phyloP scores from a whole-genome alignment of 2,113 vertebrate genomes.

The Ardeotis arabs region DNA sequence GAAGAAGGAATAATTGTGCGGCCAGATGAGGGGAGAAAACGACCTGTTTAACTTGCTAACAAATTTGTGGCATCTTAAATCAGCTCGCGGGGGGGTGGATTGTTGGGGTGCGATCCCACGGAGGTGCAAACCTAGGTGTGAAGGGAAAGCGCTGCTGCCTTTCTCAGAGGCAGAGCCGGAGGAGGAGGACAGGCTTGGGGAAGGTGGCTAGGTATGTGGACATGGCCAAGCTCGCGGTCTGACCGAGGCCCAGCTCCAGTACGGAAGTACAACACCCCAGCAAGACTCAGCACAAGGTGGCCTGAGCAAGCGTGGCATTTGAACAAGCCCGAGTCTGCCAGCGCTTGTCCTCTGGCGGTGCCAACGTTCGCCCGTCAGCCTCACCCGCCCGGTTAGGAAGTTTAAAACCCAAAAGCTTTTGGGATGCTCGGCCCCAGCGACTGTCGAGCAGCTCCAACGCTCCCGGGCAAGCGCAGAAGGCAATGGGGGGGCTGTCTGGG shows the following conservation, averaged over 20 bases:
- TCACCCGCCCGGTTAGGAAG: neutral
- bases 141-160: neutral
- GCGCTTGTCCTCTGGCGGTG: neutral
- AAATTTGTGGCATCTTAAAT: neutral
- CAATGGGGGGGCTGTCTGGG: neutral
- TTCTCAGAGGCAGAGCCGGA: neutral
- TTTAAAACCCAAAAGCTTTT: neutral
- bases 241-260: neutral
- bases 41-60: neutral
- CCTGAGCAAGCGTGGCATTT: neutral
- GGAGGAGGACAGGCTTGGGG: neutral
- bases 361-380: neutral
- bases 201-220: neutral
- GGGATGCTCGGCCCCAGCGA: neutral
- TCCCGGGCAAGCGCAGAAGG: neutral
- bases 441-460: neutral
- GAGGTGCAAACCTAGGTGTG: neutral
- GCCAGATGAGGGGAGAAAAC: neutral
- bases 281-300: slow-evolving; percentile 2
- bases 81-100: neutral
- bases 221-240: neutral
- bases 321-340: neutral
- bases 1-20: neutral
- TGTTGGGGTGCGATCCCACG: neutral
- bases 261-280: slow-evolving; percentile 32